Conservation (phyloP, 2,888 invertebrate genomes). For the Cyclophora punctaria region DNA sequence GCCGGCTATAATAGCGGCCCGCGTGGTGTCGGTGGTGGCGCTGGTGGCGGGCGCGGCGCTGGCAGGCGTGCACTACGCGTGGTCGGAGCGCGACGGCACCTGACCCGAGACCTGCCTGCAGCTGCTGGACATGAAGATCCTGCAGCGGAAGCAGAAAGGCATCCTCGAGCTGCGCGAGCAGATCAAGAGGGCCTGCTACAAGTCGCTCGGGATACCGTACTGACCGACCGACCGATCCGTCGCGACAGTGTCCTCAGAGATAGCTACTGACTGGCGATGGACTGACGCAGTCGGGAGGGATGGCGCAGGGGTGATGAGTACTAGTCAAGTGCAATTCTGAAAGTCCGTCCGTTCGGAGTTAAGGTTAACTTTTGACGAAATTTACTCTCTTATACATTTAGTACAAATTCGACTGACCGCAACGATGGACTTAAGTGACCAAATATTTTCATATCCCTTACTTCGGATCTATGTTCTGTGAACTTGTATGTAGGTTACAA, state of each 20-base stretch:
- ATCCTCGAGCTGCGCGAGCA: background rate
- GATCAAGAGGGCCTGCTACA: too few relatives aligned
- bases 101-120: constrained; percentile 19
- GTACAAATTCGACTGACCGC: constrained; percentile 15
- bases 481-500: too few relatives aligned
- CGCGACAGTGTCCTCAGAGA: background rate
- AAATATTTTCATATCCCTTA: too few relatives aligned
- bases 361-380: constrained; percentile 29
- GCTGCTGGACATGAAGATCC: background rate
- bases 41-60: constrained; percentile 29
- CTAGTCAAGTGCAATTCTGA: constrained; percentile 28
- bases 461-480: too few relatives aligned
- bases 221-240: too few relatives aligned
- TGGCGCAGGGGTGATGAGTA: background rate
- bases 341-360: constrained; percentile 37
- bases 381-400: constrained; percentile 21
- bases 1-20: constrained; percentile 28
- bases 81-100: constrained; percentile 24
- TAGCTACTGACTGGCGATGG: background rate
- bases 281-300: background rate
- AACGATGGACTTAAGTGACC: background rate
- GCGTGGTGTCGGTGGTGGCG: constrained; percentile 35
- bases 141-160: background rate
- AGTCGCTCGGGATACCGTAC: too few relatives aligned
- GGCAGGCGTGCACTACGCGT: constrained; percentile 29